phyloP scores from a whole-genome alignment of 2,888 invertebrate species.

The Aleiodes testaceus region DNA sequence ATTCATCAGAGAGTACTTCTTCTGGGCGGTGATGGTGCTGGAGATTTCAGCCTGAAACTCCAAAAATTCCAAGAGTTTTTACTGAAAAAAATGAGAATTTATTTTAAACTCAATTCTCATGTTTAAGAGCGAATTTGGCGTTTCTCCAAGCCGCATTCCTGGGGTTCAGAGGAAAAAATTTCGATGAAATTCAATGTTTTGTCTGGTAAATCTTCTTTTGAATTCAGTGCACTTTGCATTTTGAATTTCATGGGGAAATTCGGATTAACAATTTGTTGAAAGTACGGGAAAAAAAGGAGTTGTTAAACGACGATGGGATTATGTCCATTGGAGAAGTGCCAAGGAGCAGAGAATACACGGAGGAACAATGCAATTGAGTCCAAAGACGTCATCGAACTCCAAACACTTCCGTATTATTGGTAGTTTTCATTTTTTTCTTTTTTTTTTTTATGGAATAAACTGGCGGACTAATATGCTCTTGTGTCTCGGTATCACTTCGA shows the following conservation, averaged over 20 bases:
- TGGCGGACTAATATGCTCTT: too few relatives aligned
- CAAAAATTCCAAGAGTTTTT: neutral
- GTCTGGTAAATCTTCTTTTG: conserved; percentile 3
- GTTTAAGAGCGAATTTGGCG: neutral
- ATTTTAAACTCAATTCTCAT: neutral
- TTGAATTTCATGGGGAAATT: neutral
- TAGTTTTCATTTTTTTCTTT: neutral
- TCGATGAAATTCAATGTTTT: conserved; percentile 13
- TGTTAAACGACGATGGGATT: neutral
- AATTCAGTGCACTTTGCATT: too few relatives aligned
- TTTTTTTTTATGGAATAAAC: too few relatives aligned
- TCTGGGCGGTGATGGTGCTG: too few relatives aligned
- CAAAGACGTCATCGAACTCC: conserved; percentile 12
- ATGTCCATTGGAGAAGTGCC: conserved; percentile 29
- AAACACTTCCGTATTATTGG: conserved; percentile 7
- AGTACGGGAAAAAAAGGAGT: neutral
- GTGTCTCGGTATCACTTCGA: too few relatives aligned
- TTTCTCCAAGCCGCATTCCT: conserved; percentile 1
- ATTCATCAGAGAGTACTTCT: neutral
- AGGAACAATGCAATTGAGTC: neutral
- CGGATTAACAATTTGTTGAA: neutral
- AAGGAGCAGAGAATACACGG: conserved; percentile 21
- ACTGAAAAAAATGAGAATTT: neutral
- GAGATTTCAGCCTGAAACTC: too few relatives aligned
- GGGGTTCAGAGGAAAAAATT: neutral